A percentile compares a stretch with the other conserved stretches of the same genome.
phyloP scores from a whole-genome alignment of 2,797 vertebrate genomes.

The Agapornis canus region DNA sequence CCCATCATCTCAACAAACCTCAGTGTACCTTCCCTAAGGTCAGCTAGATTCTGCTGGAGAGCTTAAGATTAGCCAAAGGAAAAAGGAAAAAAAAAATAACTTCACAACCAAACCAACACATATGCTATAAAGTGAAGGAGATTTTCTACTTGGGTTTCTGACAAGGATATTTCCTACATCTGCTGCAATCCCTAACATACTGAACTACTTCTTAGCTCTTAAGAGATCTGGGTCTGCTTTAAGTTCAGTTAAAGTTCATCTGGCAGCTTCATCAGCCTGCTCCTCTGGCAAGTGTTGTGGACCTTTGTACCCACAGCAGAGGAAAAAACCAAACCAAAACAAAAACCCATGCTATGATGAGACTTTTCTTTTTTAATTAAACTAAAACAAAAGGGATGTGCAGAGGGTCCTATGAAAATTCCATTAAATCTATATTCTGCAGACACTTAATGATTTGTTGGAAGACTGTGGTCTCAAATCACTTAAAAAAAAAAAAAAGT shows the following conservation, averaged over 20 bases:
- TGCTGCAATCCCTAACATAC: constrained; percentile 7
- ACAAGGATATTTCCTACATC: constrained; percentile 18
- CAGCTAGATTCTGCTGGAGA: background rate
- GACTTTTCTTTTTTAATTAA: background rate
- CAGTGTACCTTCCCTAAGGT: background rate
- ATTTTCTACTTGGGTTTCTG: constrained; percentile 25
- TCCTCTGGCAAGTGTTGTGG: background rate
- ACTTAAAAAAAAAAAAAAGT: background rate
- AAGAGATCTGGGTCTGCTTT: background rate
- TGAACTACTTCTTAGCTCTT: constrained; percentile 10
- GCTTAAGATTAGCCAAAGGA: background rate
- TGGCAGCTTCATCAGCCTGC: background rate
- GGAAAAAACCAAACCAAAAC: background rate
- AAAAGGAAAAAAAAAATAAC: background rate
- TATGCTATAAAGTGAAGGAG: constrained; percentile 13
- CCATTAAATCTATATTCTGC: background rate
- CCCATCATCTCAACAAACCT: background rate
- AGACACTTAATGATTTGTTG: background rate
- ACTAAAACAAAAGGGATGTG: background rate
- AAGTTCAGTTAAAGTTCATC: constrained; percentile 51
- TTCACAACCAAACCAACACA: background rate
- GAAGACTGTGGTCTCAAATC: background rate
- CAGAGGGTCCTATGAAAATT: background rate
- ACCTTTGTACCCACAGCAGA: background rate
- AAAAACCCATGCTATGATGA: background rate